Evolutionary conservation across 2,113 vertebrate genomes (phyloP).

Genomic region (Istiophorus platypterus): DNA sequence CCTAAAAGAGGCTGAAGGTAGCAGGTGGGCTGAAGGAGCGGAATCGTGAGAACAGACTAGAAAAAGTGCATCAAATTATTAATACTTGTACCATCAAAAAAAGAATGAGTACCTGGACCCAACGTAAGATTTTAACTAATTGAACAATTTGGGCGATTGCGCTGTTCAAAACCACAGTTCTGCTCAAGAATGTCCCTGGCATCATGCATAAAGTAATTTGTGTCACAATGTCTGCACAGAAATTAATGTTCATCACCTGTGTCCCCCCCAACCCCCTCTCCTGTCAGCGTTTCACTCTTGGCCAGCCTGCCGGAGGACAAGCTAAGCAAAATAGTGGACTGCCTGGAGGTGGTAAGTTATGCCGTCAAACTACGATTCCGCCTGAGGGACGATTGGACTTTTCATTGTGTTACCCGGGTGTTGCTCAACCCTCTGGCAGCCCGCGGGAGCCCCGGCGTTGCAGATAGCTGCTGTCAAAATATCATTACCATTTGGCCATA

Average conservation of each 20-base stretch:
- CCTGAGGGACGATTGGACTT: slow-evolving; percentile 46
- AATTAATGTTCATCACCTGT: neutral
- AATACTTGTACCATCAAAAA: no score
- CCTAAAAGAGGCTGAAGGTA: no score
- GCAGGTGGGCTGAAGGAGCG: no score
- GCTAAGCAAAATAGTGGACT: slow-evolving; percentile 86
- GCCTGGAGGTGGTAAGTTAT: slow-evolving; percentile 86
- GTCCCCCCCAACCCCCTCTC: slow-evolving; percentile 21
- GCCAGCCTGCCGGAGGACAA: slow-evolving; percentile 85
- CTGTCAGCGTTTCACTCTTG: slow-evolving; percentile 83
- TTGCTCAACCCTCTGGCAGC: slow-evolving; percentile 48
- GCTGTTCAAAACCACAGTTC: neutral
- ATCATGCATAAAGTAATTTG: neutral
- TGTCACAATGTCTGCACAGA: neutral
- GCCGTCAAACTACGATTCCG: slow-evolving; percentile 43
- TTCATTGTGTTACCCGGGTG: slow-evolving; percentile 32
- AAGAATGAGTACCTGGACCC: no score
- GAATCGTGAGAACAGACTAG: no score
- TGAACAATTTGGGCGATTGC: neutral
- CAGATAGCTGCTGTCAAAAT: slow-evolving; percentile 78
- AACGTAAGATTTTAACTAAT: neutral
- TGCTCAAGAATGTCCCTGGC: neutral
- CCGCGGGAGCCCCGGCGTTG: slow-evolving; percentile 31
- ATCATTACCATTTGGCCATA: slow-evolving; percentile 71
- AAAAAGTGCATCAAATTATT: no score